phyloP scores from a whole-genome alignment of 2,888 invertebrate genomes.

The Liodrosophila aerea region DNA sequence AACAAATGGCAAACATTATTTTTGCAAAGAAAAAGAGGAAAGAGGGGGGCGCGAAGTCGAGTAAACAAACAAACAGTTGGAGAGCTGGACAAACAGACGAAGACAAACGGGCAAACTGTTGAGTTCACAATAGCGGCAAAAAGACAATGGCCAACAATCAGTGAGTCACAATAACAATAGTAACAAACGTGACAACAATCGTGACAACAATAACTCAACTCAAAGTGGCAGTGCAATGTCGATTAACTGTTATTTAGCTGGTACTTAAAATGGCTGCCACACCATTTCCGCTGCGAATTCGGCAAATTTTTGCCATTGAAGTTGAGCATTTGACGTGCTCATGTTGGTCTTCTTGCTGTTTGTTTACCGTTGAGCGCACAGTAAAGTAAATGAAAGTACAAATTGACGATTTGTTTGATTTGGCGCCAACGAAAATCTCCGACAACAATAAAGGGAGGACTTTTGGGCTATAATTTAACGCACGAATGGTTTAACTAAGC shows the following conservation, averaged over 20 bases:
- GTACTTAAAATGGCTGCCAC: slow-evolving; percentile 70
- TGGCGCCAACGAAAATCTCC: slow-evolving; percentile 57
- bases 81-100: slow-evolving; percentile 12
- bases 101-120: slow-evolving; percentile 36
- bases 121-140: slow-evolving; percentile 12
- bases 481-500: slow-evolving; percentile 67
- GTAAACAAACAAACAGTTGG: slow-evolving; percentile 58
- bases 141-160: slow-evolving; percentile 59
- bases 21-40: slow-evolving; percentile 28
- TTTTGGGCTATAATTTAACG: slow-evolving; percentile 72
- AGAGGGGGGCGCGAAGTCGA: slow-evolving; percentile 36
- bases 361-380: slow-evolving; percentile 52
- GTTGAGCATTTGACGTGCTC: background rate
- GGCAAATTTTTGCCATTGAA: slow-evolving; percentile 18
- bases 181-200: slow-evolving; percentile 28
- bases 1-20: slow-evolving; percentile 32
- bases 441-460: slow-evolving; percentile 10
- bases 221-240: slow-evolving; percentile 58
- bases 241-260: slow-evolving; percentile 76
- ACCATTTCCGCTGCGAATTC: slow-evolving; percentile 58
- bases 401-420: slow-evolving; percentile 76
- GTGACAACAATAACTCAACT: slow-evolving; percentile 33
- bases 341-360: slow-evolving; percentile 3
- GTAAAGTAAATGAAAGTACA: slow-evolving; percentile 74
- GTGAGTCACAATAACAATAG: slow-evolving; percentile 31